A percentile compares a stretch with the other conserved stretches of the same genome.
Evolutionary conservation across 2,797 vertebrate genomes (phyloP).

Genomic region (Petrocephalus schoutedeni): DNA sequence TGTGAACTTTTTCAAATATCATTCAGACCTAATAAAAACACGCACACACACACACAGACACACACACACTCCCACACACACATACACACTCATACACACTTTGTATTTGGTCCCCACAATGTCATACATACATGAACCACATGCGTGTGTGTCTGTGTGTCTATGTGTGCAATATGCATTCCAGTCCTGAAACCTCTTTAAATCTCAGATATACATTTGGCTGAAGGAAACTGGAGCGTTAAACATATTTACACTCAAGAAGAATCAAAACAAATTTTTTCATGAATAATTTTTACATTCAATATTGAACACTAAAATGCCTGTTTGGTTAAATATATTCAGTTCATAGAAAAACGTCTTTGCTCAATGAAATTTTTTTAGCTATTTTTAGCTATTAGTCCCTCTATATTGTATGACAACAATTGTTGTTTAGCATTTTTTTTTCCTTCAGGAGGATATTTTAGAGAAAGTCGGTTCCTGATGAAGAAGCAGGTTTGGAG

Average conservation of each 20-base stretch:
- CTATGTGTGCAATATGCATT: too few relatives aligned
- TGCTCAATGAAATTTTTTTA: background rate
- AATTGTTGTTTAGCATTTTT: background rate
- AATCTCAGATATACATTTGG: background rate
- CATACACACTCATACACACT: too few relatives aligned
- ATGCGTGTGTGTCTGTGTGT: too few relatives aligned
- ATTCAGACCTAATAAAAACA: too few relatives aligned
- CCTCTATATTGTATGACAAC: background rate
- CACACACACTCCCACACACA: too few relatives aligned
- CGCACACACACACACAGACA: too few relatives aligned
- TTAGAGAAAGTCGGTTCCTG: too few relatives aligned
- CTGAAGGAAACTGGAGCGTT: background rate
- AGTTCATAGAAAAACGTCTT: background rate
- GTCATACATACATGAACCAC: too few relatives aligned
- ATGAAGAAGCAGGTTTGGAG: background rate
- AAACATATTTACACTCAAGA: background rate
- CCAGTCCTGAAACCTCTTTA: background rate
- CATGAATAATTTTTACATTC: background rate
- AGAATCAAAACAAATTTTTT: background rate
- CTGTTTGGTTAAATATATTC: conserved; percentile 1
- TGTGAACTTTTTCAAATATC: too few relatives aligned
- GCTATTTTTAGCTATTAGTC: background rate
- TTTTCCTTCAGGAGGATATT: background rate
- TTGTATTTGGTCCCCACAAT: too few relatives aligned
- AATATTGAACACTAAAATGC: background rate